Evolutionary conservation across 2,888 invertebrate species (phyloP).

Genomic region (Archips crataeganus): DNA sequence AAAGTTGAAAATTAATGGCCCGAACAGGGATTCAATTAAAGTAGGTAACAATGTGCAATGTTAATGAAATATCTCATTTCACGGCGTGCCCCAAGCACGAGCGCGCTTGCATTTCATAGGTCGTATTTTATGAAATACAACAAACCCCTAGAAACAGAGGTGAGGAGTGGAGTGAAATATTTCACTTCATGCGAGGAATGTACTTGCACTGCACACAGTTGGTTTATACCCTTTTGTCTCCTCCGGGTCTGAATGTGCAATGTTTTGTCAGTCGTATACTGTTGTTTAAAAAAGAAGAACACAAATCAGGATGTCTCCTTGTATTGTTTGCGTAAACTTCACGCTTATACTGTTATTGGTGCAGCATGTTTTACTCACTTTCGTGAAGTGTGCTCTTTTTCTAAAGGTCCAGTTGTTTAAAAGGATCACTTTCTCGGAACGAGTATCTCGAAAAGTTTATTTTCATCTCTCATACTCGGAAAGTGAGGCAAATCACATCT

Average conservation of each 20-base stretch:
- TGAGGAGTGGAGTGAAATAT: slow-evolving; percentile 7
- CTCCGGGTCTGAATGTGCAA: neutral
- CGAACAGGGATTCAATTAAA: slow-evolving; percentile 21
- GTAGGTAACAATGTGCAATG: slow-evolving; percentile 12
- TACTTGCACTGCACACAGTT: neutral
- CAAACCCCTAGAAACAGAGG: slow-evolving; percentile 2
- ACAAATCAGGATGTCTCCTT: neutral
- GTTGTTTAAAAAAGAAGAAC: neutral
- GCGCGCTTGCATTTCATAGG: neutral
- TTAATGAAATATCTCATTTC: slow-evolving; percentile 2
- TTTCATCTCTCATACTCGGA: no score
- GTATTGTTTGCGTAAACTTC: neutral
- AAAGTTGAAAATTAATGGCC: slow-evolving; percentile 21
- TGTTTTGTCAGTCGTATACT: neutral
- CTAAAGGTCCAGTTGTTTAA: no score
- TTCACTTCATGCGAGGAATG: slow-evolving; percentile 10
- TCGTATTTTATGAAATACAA: slow-evolving; percentile 5
- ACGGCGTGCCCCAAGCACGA: neutral
- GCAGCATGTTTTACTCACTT: neutral
- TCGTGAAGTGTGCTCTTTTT: no score
- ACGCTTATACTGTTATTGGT: neutral
- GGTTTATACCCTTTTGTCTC: slow-evolving; percentile 6
- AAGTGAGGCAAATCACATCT: no score
- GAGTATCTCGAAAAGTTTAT: no score
- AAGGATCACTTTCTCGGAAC: no score